Percentiles rank a stretch among this genome's conserved stretches.
phyloP scores from a whole-genome alignment of 2,797 vertebrate genomes.

The Dicrostonyx torquatus region DNA sequence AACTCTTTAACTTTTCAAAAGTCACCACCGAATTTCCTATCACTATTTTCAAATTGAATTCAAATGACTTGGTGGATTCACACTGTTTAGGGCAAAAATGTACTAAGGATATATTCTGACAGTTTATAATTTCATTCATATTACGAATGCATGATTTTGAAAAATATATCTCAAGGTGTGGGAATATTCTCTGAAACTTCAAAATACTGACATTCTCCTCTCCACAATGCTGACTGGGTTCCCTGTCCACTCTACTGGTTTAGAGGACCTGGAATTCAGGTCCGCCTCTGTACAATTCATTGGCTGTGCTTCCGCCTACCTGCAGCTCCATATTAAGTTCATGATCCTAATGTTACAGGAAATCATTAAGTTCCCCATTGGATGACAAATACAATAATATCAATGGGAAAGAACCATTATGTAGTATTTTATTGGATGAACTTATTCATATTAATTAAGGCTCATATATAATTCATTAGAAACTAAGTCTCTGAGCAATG shows the following conservation, averaged over 20 bases:
- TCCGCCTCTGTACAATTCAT: background rate
- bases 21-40: background rate
- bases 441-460: conserved; percentile 26
- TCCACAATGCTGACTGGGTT: background rate
- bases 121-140: background rate
- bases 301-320: background rate
- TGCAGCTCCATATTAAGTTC: conserved; percentile 10
- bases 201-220: background rate
- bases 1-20: conserved; percentile 10
- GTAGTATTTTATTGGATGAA: background rate
- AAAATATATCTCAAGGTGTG: conserved; percentile 12
- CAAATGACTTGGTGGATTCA: background rate
- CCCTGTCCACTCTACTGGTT: background rate
- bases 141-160: conserved; percentile 16
- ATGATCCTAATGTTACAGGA: background rate
- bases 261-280: background rate
- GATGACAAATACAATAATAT: background rate
- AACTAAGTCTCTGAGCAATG: background rate
- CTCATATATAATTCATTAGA: background rate
- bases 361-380: background rate
- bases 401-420: background rate
- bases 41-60: background rate
- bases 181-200: background rate
- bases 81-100: background rate
- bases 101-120: background rate